phyloP scores from a whole-genome alignment of 2,797 vertebrate genomes.

The Gallinago solitaria region DNA sequence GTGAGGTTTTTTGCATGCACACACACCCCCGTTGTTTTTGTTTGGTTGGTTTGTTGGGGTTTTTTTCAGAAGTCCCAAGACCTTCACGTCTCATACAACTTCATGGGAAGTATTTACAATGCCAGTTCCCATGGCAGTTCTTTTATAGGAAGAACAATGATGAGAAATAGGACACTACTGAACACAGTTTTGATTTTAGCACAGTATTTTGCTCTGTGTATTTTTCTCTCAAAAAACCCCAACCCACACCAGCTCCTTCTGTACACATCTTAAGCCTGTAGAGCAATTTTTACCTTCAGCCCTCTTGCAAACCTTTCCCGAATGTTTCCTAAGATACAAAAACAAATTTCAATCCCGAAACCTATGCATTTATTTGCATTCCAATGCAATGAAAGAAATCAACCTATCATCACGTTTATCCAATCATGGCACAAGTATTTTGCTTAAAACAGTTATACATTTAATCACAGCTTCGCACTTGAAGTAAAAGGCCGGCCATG shows the following conservation, averaged over 20 bases:
- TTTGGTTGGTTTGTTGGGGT: not conserved
- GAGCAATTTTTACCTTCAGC: not conserved
- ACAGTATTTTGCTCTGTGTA: not conserved
- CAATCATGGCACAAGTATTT: not conserved
- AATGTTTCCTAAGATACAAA: not conserved
- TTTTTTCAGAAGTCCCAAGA: not conserved
- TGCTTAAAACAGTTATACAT: not conserved
- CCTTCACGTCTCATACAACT: not conserved
- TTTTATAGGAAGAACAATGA: not conserved
- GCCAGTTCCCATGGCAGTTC: not conserved
- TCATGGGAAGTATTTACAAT: not conserved
- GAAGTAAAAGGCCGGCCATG: not conserved
- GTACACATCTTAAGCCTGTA: not conserved
- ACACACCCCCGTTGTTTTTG: not conserved
- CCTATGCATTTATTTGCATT: not conserved
- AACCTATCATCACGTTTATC: not conserved
- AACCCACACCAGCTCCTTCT: not conserved
- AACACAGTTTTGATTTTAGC: not conserved
- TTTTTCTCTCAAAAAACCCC: not conserved
- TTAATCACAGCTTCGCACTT: not conserved
- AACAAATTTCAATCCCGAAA: not conserved
- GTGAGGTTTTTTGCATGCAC: not conserved
- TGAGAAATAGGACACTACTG: not conserved
- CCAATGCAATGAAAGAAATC: not conserved
- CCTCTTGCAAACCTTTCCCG: not conserved